Base-by-base conservation (phyloP, 1,140 invertebrate species). In the Trypoxylus dichotomus region DNA sequence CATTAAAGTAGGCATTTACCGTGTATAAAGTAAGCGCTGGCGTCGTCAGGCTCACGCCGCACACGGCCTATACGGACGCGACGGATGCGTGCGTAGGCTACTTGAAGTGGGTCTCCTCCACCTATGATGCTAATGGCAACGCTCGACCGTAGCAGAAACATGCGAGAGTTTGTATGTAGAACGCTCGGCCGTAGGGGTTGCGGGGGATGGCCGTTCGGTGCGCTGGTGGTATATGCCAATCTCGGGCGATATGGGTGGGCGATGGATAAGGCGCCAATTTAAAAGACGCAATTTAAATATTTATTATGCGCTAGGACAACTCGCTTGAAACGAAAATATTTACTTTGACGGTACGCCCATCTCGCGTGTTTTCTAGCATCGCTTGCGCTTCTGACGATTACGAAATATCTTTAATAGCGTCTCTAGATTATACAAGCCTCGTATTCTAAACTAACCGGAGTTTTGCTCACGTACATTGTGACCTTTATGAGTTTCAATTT, bases 201-300 rank as follows among this genome's bases (percentile, higher is more conserved):
- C 60, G 60, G 60, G 60, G 60, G 60, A 21, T 63, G 60, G 7
- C 10, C 60, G 60, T 19, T 13, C n/a, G 43, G 60, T 11, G 10
- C 21, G 60, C 60, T 63, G 60, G 60, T 63, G 60, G 60, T 24
- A 63, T 37, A 37, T 37, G 32, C 60, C 25, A 27, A 63, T 63
- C 60, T 47, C 43, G 11, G 10, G 60, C 60, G 13, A 24, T 3
- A 24, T 63, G 60, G 60, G 60, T 63, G 60, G 60, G 60, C 60
- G 60, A 63, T 21, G 60, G 13, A 63, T 63, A 63, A 63, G 60
- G 60, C 60, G 60, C 60, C 60, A 63, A 63, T 63, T 63, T 27
- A 63, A 15, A 63, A 63, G 60, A 63, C 60, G 60, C 60, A 63
- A 63, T 63, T 25, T 63, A 63, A 63, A 63, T 63, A 63, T 63